Evolutionary conservation across 2,888 invertebrate species (phyloP).

Genomic region (Hypomecis punctinalis): DNA sequence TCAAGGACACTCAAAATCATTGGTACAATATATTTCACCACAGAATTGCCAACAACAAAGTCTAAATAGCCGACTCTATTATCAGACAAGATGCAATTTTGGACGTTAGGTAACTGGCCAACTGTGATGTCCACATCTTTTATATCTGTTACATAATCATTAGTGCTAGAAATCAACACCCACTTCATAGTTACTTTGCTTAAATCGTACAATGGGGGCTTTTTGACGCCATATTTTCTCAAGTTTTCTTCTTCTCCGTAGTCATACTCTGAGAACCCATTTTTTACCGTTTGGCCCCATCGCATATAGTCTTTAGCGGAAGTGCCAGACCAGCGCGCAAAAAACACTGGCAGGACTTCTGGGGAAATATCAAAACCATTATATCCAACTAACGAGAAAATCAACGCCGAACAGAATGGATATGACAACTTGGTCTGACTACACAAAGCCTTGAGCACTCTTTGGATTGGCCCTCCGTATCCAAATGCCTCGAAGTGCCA

Average conservation of each 20-base stretch:
- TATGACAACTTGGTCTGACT: slow-evolving; percentile 44
- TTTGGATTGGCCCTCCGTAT: slow-evolving; percentile 40
- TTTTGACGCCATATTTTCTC: slow-evolving; percentile 37
- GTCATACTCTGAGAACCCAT: slow-evolving; percentile 53
- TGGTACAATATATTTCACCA: slow-evolving; percentile 49
- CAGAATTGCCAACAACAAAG: slow-evolving; percentile 52
- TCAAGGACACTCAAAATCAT: slow-evolving; percentile 44
- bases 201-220: slow-evolving; percentile 48
- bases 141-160: slow-evolving; percentile 50
- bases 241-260: slow-evolving; percentile 43
- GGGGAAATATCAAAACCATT: slow-evolving; percentile 48
- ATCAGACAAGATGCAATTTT: slow-evolving; percentile 49
- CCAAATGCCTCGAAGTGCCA: slow-evolving; percentile 44
- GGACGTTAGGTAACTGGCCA: slow-evolving; percentile 38
- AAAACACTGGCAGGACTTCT: slow-evolving; percentile 45
- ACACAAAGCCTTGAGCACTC: slow-evolving; percentile 41
- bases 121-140: slow-evolving; percentile 45
- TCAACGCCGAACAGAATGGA: slow-evolving; percentile 44
- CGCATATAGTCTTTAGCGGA: slow-evolving; percentile 50
- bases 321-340: slow-evolving; percentile 51
- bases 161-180: slow-evolving; percentile 45
- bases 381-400: slow-evolving; percentile 52
- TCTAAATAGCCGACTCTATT: slow-evolving; percentile 53
- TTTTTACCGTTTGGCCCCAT: slow-evolving; percentile 50
- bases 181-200: slow-evolving; percentile 44